Evolutionary conservation across 2,113 vertebrate genomes (phyloP).

Genomic region (Xerus inauris): DNA sequence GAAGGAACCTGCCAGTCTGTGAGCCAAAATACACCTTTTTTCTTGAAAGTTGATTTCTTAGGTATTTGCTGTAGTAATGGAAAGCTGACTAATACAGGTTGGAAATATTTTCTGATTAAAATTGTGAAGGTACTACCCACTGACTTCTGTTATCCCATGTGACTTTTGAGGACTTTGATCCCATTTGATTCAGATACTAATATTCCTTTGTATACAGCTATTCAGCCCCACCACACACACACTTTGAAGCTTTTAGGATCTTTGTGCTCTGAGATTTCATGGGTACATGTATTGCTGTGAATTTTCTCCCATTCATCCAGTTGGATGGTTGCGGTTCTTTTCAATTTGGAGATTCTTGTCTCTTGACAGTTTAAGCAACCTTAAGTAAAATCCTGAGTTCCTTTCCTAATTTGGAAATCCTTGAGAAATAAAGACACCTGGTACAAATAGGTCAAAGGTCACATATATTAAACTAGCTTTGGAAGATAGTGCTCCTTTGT

Average conservation of each 20-base stretch:
- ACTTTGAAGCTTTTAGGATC: neutral
- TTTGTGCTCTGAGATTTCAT: neutral
- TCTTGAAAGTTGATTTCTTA: neutral
- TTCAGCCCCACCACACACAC: neutral
- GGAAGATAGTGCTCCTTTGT: neutral
- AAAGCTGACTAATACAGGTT: neutral
- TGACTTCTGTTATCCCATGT: neutral
- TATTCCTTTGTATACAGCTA: neutral
- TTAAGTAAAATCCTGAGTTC: conserved; percentile 35
- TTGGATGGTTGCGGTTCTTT: neutral
- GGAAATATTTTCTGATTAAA: neutral
- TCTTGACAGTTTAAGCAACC: neutral
- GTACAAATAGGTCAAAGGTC: neutral
- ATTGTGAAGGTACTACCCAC: neutral
- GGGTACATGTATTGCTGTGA: neutral
- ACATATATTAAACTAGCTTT: neutral
- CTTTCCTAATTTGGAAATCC: neutral
- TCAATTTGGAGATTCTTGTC: neutral
- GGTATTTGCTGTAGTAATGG: neutral
- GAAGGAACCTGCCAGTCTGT: neutral
- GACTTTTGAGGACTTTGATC: neutral
- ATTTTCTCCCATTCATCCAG: neutral
- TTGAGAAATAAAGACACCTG: neutral
- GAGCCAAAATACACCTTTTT: neutral
- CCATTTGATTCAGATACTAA: neutral